Evolutionary conservation across 2,888 invertebrate genomes (phyloP), one percentile per base, ranked within the genome.

Genomic region (Noctuana brunneofusca): DNA sequence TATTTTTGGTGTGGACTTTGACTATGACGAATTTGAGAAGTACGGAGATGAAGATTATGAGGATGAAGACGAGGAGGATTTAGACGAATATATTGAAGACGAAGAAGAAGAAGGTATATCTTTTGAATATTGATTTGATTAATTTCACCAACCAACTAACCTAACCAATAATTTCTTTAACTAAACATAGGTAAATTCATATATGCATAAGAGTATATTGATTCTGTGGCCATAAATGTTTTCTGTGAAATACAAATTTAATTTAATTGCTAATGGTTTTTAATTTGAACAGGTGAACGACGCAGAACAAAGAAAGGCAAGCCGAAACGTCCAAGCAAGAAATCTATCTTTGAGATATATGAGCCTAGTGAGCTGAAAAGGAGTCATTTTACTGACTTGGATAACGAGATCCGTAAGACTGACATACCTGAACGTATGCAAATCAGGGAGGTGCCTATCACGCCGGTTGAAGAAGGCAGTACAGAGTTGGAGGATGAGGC

Each of bases 1-100:
- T 80, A 98, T 99, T 69, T 99, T 99, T 81, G 99, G 99, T 27
- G 98, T 99, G n/a, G 99, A 99, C 83, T 99, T 99, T 86, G 98
- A 97, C 78, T 97, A 96, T 78, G 97, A 97, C 65, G 97, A 97
- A 70, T 96, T 97, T 84, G 95, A 95, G 58, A 96, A 96, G 76
- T 96, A 96, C 76, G 97, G 95, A 5, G 96, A 97, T 58, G 97
- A 97, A 68, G 96, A 96, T 66, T 96, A 97, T 73, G 95, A 96
- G 59, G 96, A 96, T 55, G 96, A 96, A 30, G 96, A 96, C 1
- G 96, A 96, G 9, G 96, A 96, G 60, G 91, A 90, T 54, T 92
- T 95, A 49, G 96, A 96, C 70, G 96, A 96, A 66, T 96, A 97
- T 71, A 93, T 96, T 63, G 96, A 96, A 65, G 96, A 96, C 67